Evolutionary conservation across 2,888 invertebrate species (phyloP), one percentile per base, ranked within the genome.

Genomic region (Rhamphomyia laevipes): DNA sequence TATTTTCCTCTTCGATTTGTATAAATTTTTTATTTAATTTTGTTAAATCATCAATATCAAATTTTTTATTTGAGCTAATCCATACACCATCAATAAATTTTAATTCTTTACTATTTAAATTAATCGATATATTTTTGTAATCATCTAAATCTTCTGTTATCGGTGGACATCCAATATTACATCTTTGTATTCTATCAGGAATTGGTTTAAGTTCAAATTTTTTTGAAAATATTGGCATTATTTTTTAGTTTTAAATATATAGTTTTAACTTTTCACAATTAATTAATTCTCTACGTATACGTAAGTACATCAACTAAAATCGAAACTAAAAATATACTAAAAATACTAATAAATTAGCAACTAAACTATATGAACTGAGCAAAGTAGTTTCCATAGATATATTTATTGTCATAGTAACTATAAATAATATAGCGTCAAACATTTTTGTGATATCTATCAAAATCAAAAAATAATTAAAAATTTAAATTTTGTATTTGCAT

Each of bases 71-170:
- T 6, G 63, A 53, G 42, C 64, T 63, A 53, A 68, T 63, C 70
- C 70, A 70, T 49, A 64, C 65, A 43, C 70, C 70, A 47, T 70
- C 67, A 9, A 63, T 60, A 33, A 70, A 70, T 11, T 64, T 63
- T 2, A 70, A 48, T 53, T 69, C 65, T 51, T 67, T 67, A 50
- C 62, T 64, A 16, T 62, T 67, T 57, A 70, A 51, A n/a, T 57
- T 61, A 15, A 70, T 44, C 2, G 60, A 59, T 12, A 68, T 64
- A 44, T 60, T 60, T 0, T 64, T 63, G 47, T 61, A 70, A 46
- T 70, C 68, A 4, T 70, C 63, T 30, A 70, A 49, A 11, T 67
- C 64, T 56, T 70, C 70, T 30, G 53, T 57, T 2, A 65, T 60
- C 23, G 61, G 56, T 0, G 67, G 62, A 52, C 61, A 64, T 0